Evolutionary conservation across 2,888 invertebrate species (phyloP), one percentile per base, ranked within the genome.

Genomic region (Watsonalla binaria): DNA sequence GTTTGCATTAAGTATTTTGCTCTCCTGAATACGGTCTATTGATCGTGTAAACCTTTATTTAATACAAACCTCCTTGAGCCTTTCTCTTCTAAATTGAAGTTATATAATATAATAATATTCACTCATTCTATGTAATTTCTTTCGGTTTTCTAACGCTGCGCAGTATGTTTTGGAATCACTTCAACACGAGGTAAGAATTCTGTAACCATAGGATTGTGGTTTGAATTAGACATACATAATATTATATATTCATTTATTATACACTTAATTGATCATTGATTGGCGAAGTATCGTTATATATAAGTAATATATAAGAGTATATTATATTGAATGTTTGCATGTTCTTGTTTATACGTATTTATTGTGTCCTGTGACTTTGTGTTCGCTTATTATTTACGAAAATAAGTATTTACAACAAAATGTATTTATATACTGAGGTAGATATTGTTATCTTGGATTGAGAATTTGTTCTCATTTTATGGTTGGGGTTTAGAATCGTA

Each of bases 101-200:
- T 74, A 69, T 68, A 69, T 71, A 68, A 76, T 71, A 75, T 75
- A 78, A 79, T 75, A 79, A 84, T 79, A 75, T 76, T 80, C 77
- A 87, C 80, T 86, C 72, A 86, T 86, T 84, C 76, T 86, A 88
- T 93, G 91, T 92, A 86, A 90, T 93, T 93, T 93, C 92, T 93
- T 88, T 92, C 93, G 93, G 92, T 94, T 92, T 92, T 92, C 92
- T 92, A 92, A 93, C 93, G 95, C 95, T 95, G 95, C 95, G 93
- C 96, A 98, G 97, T 96, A 96, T 97, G 94, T 97, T 97, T 95
- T 97, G 97, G 98, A 97, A 97, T 94, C 96, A 97, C 96, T 97
- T 98, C 96, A 97, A 97, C 92, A 96, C 97, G 94, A 97, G 98
- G 98, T 98, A 97, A 97, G 97, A 94, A 62, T 76, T 82, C 73